A percentile compares a stretch with the other conserved stretches of the same genome.
phyloP scores from a whole-genome alignment of 2,888 invertebrate genomes.

The Tetanocera ferruginea region DNA sequence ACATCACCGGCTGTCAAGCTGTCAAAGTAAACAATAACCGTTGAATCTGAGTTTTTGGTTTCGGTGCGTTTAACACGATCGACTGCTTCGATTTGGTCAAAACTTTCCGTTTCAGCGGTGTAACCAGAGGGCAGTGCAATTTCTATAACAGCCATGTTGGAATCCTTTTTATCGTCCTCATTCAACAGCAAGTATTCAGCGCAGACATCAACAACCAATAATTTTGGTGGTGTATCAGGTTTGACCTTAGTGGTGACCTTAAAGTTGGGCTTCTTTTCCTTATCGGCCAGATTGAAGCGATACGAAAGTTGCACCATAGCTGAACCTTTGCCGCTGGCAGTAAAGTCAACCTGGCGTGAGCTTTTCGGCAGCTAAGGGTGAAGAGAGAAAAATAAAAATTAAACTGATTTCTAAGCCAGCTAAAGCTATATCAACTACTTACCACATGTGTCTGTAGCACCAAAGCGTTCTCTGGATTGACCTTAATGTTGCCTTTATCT shows the following conservation, averaged over 20 bases:
- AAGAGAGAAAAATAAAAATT: background rate
- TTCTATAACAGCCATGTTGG: slow-evolving; percentile 92
- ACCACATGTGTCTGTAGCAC: slow-evolving; percentile 86
- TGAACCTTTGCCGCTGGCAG: slow-evolving; percentile 85
- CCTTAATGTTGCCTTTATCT: slow-evolving; percentile 60
- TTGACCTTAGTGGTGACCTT: slow-evolving; percentile 89
- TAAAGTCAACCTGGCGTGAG: slow-evolving; percentile 78
- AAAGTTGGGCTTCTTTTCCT: slow-evolving; percentile 89
- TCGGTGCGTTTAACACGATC: slow-evolving; percentile 75
- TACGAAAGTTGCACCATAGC: slow-evolving; percentile 84
- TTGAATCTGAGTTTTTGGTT: slow-evolving; percentile 75
- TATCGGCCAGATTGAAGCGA: slow-evolving; percentile 86
- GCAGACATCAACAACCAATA: slow-evolving; percentile 86
- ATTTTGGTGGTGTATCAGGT: slow-evolving; percentile 82
- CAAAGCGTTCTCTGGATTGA: slow-evolving; percentile 83
- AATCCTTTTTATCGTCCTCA: slow-evolving; percentile 71
- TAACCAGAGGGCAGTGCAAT: slow-evolving; percentile 93
- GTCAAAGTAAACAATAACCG: slow-evolving; percentile 81
- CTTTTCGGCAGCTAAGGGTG: slow-evolving; percentile 56
- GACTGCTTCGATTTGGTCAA: slow-evolving; percentile 74
- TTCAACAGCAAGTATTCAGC: slow-evolving; percentile 73
- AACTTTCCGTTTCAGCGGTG: slow-evolving; percentile 81
- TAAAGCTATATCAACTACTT: slow-evolving; percentile 53
- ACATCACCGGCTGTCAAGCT: slow-evolving; percentile 75
- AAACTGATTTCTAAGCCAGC: background rate